phyloP scores from a whole-genome alignment of 2,888 invertebrate species.

The Callyntrura sp. region DNA sequence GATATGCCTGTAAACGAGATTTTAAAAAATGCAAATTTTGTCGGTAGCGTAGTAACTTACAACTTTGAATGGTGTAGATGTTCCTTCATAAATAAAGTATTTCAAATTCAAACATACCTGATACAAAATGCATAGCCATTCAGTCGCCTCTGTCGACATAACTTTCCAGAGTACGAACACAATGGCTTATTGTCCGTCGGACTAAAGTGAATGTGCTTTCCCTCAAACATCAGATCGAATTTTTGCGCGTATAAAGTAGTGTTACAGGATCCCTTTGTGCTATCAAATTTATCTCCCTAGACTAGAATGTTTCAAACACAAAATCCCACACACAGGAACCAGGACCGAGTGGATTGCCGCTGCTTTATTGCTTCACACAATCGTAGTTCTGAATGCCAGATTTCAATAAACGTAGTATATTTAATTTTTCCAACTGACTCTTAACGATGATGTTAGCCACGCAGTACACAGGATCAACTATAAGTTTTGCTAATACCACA shows the following conservation, averaged over 20 bases:
- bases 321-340: not conserved
- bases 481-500: too few species aligned
- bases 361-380: not conserved
- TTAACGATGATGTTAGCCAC: too few species aligned
- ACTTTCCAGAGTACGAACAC: slow-evolving; percentile 86
- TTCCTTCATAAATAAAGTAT: too few species aligned
- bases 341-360: not conserved
- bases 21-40: too few species aligned
- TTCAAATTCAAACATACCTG: slow-evolving; percentile 84
- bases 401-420: too few species aligned
- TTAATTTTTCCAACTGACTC: too few species aligned
- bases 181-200: slow-evolving; percentile 86
- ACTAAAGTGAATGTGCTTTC: slow-evolving; percentile 86
- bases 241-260: not conserved
- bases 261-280: too few species aligned
- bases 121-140: slow-evolving; percentile 87
- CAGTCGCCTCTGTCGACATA: slow-evolving; percentile 87
- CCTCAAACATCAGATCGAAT: slow-evolving; percentile 85
- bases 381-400: too few species aligned
- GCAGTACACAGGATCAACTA: too few species aligned
- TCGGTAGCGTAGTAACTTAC: not conserved
- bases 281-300: not conserved
- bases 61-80: too few species aligned
- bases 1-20: slow-evolving; percentile 86
- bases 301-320: not conserved